Conservation (phyloP, 2,113 vertebrate species). For the Plecturocebus donacophilus region DNA sequence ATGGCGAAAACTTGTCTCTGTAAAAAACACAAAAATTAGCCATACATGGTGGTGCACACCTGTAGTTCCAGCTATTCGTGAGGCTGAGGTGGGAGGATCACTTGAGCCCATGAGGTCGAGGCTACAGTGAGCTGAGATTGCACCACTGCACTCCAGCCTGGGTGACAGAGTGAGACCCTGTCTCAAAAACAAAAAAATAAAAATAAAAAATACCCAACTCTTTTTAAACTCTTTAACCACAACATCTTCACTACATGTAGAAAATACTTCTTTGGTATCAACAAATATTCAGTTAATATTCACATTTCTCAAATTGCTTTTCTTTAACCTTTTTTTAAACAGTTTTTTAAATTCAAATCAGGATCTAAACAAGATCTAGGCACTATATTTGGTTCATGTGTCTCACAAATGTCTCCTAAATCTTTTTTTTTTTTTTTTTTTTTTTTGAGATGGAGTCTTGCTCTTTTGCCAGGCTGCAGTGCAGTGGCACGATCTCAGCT, state of each 20-base stretch:
- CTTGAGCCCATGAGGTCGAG: too few species aligned
- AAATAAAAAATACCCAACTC: neutral
- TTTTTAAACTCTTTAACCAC: neutral
- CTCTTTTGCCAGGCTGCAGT: too few species aligned
- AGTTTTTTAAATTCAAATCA: neutral
- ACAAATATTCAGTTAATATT: slow-evolving; percentile 32
- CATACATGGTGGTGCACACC: too few species aligned
- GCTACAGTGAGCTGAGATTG: too few species aligned
- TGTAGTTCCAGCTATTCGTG: too few species aligned
- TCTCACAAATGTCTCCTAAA: slow-evolving; percentile 3
- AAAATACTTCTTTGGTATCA: neutral
- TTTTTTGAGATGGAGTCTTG: too few species aligned
- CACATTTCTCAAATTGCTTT: neutral
- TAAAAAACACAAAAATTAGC: too few species aligned
- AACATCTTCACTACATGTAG: neutral
- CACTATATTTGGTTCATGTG: neutral
- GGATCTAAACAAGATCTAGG: neutral
- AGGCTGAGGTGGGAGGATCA: too few species aligned
- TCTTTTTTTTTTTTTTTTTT: neutral
- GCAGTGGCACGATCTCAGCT: too few species aligned
- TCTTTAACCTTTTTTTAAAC: neutral
- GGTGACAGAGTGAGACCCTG: too few species aligned
- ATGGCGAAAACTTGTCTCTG: too few species aligned
- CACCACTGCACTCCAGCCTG: too few species aligned
- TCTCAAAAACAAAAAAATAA: neutral